These are phyloP conservation scores for Nesoenas mayeri DNA, from an alignment of 2,113 vertebrate species.

Conservation along the genomic window DNA sequence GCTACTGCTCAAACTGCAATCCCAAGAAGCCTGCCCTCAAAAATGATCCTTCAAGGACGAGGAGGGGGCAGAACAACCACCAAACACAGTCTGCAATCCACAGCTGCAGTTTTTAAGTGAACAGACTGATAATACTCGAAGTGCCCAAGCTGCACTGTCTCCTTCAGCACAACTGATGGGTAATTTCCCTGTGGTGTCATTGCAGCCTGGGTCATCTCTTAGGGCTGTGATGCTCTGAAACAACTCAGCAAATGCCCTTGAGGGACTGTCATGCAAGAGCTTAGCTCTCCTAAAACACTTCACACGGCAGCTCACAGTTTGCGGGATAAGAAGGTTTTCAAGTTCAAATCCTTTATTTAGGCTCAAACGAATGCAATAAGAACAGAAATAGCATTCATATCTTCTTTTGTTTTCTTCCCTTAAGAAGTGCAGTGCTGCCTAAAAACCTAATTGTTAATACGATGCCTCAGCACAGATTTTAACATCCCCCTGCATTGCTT, in stretches of 20 bases:
- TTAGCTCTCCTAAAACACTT: background rate
- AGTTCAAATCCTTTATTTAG: background rate
- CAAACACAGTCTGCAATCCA: background rate
- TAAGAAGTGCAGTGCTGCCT: background rate
- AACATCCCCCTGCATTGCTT: background rate
- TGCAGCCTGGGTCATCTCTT: background rate
- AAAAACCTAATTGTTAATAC: constrained; percentile 4
- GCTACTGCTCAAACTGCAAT: background rate
- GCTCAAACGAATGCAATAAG: background rate
- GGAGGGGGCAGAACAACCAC: background rate
- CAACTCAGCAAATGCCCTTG: background rate
- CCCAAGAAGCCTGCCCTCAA: background rate
- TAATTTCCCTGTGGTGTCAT: rapidly evolving
- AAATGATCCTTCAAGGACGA: background rate
- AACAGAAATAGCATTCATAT: background rate
- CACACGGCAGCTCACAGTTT: background rate
- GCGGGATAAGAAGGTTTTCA: background rate
- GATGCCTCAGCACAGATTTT: constrained; percentile 35
- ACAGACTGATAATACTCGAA: background rate
- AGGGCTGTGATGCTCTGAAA: background rate
- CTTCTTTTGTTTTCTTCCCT: constrained; percentile 9
- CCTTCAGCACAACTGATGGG: background rate
- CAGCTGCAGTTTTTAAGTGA: background rate
- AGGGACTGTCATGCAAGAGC: background rate
- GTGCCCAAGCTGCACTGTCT: background rate